Conservation (phyloP, 2,888 invertebrate species). For the Eristalis intricaria region DNA sequence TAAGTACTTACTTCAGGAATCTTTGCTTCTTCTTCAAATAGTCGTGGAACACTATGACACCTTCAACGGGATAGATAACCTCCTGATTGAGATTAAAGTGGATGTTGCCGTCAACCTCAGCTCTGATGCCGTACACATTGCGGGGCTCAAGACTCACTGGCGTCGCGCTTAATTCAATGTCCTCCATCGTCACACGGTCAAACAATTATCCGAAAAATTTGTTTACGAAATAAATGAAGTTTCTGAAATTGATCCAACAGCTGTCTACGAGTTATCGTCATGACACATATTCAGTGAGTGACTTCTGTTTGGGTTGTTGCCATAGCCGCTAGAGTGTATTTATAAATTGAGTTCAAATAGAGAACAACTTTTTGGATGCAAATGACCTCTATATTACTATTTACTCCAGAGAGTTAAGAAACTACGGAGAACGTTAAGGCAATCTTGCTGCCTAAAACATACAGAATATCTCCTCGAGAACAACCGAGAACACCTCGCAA, state of each 20-base stretch:
- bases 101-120: constrained; percentile 85
- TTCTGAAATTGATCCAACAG: constrained; percentile 40
- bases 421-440: no score
- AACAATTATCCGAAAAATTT: background rate
- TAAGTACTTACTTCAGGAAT: constrained; percentile 83
- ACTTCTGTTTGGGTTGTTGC: background rate
- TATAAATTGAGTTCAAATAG: background rate
- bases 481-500: no score
- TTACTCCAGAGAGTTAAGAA: background rate
- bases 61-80: constrained; percentile 90
- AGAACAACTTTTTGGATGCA: background rate
- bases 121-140: constrained; percentile 79
- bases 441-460: no score
- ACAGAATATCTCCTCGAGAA: no score
- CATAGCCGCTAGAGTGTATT: background rate
- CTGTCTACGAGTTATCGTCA: background rate
- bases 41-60: constrained; percentile 89
- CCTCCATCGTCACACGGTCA: constrained; percentile 44
- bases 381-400: no score
- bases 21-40: constrained; percentile 87
- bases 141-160: constrained; percentile 78
- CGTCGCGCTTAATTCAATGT: constrained; percentile 5
- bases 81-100: constrained; percentile 89
- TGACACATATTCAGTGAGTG: background rate
- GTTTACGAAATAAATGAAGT: background rate